Base-by-base conservation (phyloP, 2,888 invertebrate species). In the Prostheceraeus crozeri region DNA sequence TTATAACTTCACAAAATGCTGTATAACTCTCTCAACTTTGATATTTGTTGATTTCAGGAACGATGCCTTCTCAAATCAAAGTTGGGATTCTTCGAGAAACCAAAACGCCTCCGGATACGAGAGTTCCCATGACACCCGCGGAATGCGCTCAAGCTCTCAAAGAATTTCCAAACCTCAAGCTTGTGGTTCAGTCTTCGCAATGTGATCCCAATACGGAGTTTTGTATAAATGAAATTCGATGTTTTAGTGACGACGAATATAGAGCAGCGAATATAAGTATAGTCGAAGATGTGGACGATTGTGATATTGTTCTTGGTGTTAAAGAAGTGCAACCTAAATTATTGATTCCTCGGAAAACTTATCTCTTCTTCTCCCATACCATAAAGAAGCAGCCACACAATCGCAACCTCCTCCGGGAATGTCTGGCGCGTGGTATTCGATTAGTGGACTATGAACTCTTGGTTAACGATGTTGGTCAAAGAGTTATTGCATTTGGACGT, bases 321-420 rank as follows among this genome's bases (percentile, higher is more conserved):
- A 94, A 94, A 70, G 88, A 88, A 76, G 85, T 85, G 0, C 90
- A 72, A 1, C 82, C 89, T 6, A 91, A 93, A 70, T 83, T 86
- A 35, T 80, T 94, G 10, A 84, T 91, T 60, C 89, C 91, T 0
- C 85, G 89, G 70, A 91, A 90, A 78, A 93, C 93, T 0, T 94
- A 93, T 72, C 89, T 90, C 69, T 85, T 93, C 76, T 94, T 94
- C 76, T 93, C 93, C 0, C 94, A 94, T 72, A 94, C 93, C 0
- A 94, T 94, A 67, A 94, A 94, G 76, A 93, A 90, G 0, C 93
- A 94, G 74, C 89, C 90, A 71, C 84, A 84, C 27, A 94, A 94
- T 72, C 91, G 94, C 91, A 84, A 89, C 0, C 81, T 94, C 69
- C 74, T 94, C 66, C 93, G 93, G 73, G 87, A 89, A 1, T 85